A percentile compares a stretch with the other conserved stretches of the same genome.
phyloP scores from a whole-genome alignment of 2,888 invertebrate species.

The Drosophila anomalata region DNA sequence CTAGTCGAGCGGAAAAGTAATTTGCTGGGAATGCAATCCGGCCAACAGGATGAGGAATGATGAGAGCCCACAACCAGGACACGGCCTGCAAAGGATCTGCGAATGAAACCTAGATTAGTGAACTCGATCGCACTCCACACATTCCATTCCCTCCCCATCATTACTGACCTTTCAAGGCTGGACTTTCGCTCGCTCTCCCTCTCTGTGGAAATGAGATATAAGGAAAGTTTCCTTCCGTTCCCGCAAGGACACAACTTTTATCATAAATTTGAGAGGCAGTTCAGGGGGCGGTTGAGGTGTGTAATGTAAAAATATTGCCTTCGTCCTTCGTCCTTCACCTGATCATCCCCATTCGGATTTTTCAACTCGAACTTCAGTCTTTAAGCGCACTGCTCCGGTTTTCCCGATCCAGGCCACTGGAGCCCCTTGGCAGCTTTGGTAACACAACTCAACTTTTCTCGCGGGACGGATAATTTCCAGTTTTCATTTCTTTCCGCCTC shows the following conservation, averaged over 20 bases:
- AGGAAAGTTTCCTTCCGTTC: background rate
- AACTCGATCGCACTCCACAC: background rate
- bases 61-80: background rate
- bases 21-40: slow-evolving; percentile 49
- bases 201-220: background rate
- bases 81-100: slow-evolving; percentile 6
- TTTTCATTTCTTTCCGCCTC: slow-evolving; percentile 44
- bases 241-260: slow-evolving; percentile 57
- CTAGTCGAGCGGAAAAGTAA: slow-evolving; percentile 59
- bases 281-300: slow-evolving; percentile 24
- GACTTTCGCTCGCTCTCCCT: background rate
- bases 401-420: background rate
- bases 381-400: slow-evolving; percentile 17
- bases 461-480: slow-evolving; percentile 60
- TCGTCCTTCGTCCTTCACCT: slow-evolving; percentile 24
- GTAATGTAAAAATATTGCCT: slow-evolving; percentile 60
- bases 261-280: slow-evolving; percentile 59
- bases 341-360: slow-evolving; percentile 8
- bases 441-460: slow-evolving; percentile 21
- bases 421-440: background rate
- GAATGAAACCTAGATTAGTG: slow-evolving; percentile 14
- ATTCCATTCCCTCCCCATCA: background rate
- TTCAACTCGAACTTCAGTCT: slow-evolving; percentile 15
- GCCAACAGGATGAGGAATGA: slow-evolving; percentile 7
- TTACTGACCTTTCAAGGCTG: slow-evolving; percentile 1